These are phyloP conservation scores for Hapalemur alaotrensis DNA, from an alignment of 2,797 vertebrate species.

Conservation along the genomic window DNA sequence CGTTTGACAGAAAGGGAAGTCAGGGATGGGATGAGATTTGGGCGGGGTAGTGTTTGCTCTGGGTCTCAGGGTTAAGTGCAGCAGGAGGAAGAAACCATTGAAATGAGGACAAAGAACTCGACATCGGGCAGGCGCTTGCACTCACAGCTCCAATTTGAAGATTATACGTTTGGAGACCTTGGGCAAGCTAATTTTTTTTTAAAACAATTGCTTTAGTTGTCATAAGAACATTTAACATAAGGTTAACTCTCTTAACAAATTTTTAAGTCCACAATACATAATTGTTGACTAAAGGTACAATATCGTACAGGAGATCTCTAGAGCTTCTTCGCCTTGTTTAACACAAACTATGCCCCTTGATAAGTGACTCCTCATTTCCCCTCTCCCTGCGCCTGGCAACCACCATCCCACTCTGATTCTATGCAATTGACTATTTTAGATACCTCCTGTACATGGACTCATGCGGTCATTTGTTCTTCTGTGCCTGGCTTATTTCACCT, in stretches of 20 bases:
- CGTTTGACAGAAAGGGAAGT: conserved; percentile 47
- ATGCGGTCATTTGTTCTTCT: not conserved
- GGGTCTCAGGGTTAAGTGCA: not conserved
- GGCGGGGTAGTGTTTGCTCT: not conserved
- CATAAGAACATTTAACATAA: not conserved
- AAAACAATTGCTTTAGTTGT: not conserved
- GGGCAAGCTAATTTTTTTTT: not conserved
- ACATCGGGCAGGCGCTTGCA: rapidly evolving
- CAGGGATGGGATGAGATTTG: not conserved
- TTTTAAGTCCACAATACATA: not conserved
- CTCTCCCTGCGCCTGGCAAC: not conserved
- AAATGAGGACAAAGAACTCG: not conserved
- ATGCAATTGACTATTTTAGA: not conserved
- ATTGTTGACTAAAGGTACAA: rapidly evolving
- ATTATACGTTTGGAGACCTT: not conserved
- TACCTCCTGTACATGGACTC: not conserved
- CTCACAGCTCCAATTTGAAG: not conserved
- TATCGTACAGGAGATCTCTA: not conserved
- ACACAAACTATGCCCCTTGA: not conserved
- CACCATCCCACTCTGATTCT: not conserved
- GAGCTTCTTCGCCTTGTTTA: not conserved
- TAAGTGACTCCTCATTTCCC: no score
- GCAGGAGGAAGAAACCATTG: not conserved
- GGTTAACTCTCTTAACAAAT: not conserved
- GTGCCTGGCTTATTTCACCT: not conserved